Conservation (phyloP, 1,140 invertebrate genomes). For the Lordiphosa stackelbergi region DNA sequence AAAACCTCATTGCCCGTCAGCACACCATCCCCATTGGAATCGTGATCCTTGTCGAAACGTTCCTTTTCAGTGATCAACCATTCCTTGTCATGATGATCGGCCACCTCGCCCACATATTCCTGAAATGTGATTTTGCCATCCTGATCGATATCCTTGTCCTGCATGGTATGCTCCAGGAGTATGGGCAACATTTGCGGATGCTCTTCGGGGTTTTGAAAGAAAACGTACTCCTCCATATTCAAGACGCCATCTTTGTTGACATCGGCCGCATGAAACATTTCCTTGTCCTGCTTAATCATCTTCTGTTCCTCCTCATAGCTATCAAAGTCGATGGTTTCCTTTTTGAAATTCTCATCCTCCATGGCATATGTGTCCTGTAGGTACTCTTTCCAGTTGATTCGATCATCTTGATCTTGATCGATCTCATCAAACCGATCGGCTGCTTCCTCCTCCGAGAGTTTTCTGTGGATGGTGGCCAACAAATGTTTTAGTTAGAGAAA, state of each 20-base stretch:
- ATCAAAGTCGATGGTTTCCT: slow-evolving; percentile 77
- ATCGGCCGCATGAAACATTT: slow-evolving; percentile 93
- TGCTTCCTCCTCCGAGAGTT: slow-evolving; percentile 92
- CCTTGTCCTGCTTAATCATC: slow-evolving; percentile 88
- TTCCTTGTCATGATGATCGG: slow-evolving; percentile 86
- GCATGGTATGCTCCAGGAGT: slow-evolving; percentile 89
- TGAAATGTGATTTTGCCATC: slow-evolving; percentile 91
- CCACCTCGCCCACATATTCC: slow-evolving; percentile 89
- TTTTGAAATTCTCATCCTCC: slow-evolving; percentile 79
- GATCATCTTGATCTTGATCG: slow-evolving; percentile 89
- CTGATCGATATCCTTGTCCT: slow-evolving; percentile 90
- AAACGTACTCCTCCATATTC: slow-evolving; percentile 88
- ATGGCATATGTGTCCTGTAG: slow-evolving; percentile 88
- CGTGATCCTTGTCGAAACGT: slow-evolving; percentile 93
- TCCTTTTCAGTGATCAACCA: slow-evolving; percentile 91
- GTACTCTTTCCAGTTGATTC: slow-evolving; percentile 93
- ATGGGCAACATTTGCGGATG: slow-evolving; percentile 91
- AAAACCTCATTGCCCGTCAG: slow-evolving; percentile 89
- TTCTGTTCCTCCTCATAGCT: slow-evolving; percentile 78
- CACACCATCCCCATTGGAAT: slow-evolving; percentile 90
- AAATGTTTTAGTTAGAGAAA: slow-evolving; percentile 7
- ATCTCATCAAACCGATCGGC: slow-evolving; percentile 90
- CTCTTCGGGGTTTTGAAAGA: slow-evolving; percentile 96
- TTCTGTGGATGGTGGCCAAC: slow-evolving; percentile 78
- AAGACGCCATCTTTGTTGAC: slow-evolving; percentile 88